Evolutionary conservation across 2,888 invertebrate genomes (phyloP), one percentile per base, ranked within the genome.

Genomic region (Diploptera punctata): DNA sequence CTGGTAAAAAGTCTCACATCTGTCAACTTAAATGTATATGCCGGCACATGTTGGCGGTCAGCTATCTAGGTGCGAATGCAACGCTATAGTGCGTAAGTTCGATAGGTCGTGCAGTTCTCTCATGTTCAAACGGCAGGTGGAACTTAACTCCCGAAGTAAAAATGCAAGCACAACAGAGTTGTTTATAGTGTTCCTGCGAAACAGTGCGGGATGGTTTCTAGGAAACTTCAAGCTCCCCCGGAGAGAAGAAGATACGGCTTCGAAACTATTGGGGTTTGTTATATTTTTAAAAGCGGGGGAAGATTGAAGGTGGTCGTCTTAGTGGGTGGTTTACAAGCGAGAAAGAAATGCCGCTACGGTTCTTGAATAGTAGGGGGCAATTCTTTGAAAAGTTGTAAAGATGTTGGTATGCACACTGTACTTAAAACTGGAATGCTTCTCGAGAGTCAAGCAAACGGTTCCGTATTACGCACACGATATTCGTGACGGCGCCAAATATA

Each of bases 151-250:
- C 13, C 21, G n/a, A n/a, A 24, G 26, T 19, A 68, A 68, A 47
- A 31, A 49, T 24, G 16, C 1, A 47, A 49, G 21, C 26, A 29
- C 16, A 13, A 29, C 19, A 31, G 29, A 33, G 33, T 33, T 33
- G 33, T 31, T 68, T 65, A 44, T 44, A 49, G 19, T 38, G 65
- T 68, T 29, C 52, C 19, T 49, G 1, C 52, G 4, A 13, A 31
- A 29, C 68, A 18, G 33, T 18, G 52, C 68, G 68, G 31, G 68
- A 49, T 21, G 38, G 21, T 68, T 68, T 68, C 68, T 31, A 21
- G 52, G 68, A 68, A 68, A 49, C 29, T 68, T 68, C 19, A 24
- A n/a, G 29, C 26, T 57, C 29, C 57, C 57, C 57, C 18, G 57
- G 29, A 31, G 57, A 57, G 57, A 57, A 29, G 57, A 29, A 52